These are phyloP conservation scores for Neopelma chrysocephalum DNA, from an alignment of 2,797 vertebrate species.

Conservation along the genomic window DNA sequence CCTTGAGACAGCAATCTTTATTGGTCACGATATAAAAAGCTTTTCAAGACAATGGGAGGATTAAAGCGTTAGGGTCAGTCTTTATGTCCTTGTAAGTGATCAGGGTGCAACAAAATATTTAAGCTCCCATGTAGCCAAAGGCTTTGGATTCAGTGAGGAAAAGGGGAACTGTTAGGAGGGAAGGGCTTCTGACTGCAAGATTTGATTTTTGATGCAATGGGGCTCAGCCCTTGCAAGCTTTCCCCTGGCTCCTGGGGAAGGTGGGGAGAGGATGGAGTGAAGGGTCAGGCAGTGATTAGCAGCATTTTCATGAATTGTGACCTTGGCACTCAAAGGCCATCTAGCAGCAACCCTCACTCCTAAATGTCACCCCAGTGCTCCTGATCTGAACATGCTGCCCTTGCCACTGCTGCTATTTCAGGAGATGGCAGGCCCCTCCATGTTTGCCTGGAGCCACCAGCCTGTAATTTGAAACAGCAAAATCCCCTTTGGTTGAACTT, in stretches of 20 bases:
- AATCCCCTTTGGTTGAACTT: constrained; percentile 46
- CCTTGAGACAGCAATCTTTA: constrained; percentile 51
- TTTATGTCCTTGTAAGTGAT: neutral
- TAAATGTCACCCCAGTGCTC: neutral
- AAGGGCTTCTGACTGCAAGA: neutral
- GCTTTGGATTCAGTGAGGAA: neutral
- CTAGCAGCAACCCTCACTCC: neutral
- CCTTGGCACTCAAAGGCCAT: neutral
- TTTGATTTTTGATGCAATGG: neutral
- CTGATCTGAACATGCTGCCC: neutral
- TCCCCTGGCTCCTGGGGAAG: neutral
- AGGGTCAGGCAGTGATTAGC: neutral
- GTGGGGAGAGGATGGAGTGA: neutral
- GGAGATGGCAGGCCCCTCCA: constrained; percentile 33
- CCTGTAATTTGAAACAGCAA: constrained; percentile 56
- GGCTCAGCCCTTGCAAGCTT: neutral
- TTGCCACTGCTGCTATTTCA: constrained; percentile 52
- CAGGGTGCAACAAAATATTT: constrained; percentile 29
- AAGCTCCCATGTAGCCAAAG: neutral
- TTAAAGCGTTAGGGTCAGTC: constrained; percentile 20
- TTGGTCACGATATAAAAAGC: constrained; percentile 34
- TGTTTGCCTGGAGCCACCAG: constrained; percentile 11
- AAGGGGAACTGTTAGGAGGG: neutral
- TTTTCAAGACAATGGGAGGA: constrained; percentile 51
- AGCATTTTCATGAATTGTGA: neutral